Evolutionary conservation across 2,113 vertebrate species (phyloP), one percentile per base, ranked within the genome.

Genomic region (Pogona vitticeps): DNA sequence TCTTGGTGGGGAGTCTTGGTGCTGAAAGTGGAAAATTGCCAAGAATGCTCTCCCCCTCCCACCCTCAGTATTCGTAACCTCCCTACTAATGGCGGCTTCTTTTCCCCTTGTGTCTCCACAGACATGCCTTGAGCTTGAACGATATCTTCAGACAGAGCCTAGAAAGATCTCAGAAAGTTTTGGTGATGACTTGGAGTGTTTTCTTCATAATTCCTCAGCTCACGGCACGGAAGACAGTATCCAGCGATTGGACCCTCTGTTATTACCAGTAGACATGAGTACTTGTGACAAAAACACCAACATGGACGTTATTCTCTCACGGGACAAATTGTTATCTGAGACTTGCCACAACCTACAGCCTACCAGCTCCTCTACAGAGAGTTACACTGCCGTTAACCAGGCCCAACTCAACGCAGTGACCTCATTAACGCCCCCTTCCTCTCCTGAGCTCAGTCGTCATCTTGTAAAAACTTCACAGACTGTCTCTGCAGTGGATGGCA

Each of bases 381-480:
- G 96, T 94, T 96, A 95, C 92, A 91, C 97, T 58, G 94, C 96
- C 2, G 98, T 98, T 93, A 98, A 98, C 95, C 98, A 98, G 91
- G 98, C 98, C 92, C 98, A 98, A 90, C 97, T 99, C 95, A 99
- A 98, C 84, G 98, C 99, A 81, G 98, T 99, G 88, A 99, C 98
- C 94, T 99, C 98, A 88, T 95, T 99, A 94, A 99, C 99, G 0
- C 99, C 99, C 1, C 99, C 99, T 0, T 99, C 99, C 0, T 99
- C 99, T 31, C 99, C 99, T 0, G 99, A 99, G 95, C 98, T 99
- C 90, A 98, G 98, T 80, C 97, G 98, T 58, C 98, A 99, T 94
- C 98, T 98, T 9, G 95, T 98, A 87, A 99, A 99, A 96, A 97
- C 98, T 91, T 96, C 97, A 92, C 98, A 98, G 86, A 98, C 98